Base-by-base conservation (phyloP, 2,888 invertebrate species). In the Koerneria pararmatus region DNA sequence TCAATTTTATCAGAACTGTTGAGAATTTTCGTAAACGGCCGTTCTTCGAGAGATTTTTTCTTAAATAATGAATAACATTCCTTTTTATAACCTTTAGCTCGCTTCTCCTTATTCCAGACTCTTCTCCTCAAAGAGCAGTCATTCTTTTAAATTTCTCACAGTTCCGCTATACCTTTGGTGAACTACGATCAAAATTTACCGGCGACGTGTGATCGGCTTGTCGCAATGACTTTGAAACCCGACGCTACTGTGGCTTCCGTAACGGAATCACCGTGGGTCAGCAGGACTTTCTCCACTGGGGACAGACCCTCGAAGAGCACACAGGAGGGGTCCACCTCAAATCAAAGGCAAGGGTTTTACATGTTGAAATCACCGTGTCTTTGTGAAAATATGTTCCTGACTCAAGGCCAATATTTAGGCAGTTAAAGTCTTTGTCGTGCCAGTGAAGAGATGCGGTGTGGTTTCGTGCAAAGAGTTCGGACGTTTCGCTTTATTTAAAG, bases 231-330 rank as follows among this genome's bases (percentile, higher is more conserved):
- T 81, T 90, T 89, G 85, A 98, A 92, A 74, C 89, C 88, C 58
- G 93, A 91, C 35, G 95, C 95, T 32, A 95, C 89, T 82, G 90
- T 90, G 1, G 65, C 57, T 24, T 68, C 61, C 79, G 92, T 91
- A 71, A 98, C 90, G 83, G 93, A 92, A 87, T 98, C 98, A 31
- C 97, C 97, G 85, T 99, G 98, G 0, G 98, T 98, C 74, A 98
- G 87, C 56, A 99, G 87, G 60, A 97, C 15, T 29, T 66, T 58
- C 60, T 80, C 68, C 11, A 60, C 49, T 6, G 62, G 24, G 8
- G 69, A 35, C 1, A 83, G 74, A 15, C 74, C 78, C 24, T 91
- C 92, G 86, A 98, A 98, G 75, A 98, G 86, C 35, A 91, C 89
- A 85, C 91, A 93, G 72, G 90, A 89, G 63, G 90, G 88, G 84